Evolutionary conservation across 2,113 vertebrate genomes (phyloP), one percentile per base, ranked within the genome.

Genomic region (Pao palembangensis): DNA sequence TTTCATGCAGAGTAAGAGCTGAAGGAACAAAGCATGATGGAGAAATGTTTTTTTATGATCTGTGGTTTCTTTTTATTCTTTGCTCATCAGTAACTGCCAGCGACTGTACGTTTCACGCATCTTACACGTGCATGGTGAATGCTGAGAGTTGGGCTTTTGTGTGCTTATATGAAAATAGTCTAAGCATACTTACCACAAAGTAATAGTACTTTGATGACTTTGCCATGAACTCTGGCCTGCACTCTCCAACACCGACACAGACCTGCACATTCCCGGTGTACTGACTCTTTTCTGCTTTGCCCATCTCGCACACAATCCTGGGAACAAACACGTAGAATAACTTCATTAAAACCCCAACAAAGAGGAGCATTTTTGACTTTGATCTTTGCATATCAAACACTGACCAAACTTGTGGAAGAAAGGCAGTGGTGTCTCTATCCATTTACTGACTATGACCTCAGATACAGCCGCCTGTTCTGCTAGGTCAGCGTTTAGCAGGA

Each of bases 221-320:
- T 71, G 96, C 96, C 93, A 92, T 94, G 84, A 97, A 99, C 64
- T 98, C 93, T 0, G 92, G 90, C 58, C 85, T 91, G 81, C 97
- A 99, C 58, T 95, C 93, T 0, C 93, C 90, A 54, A 95, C 92
- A 0, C 94, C 91, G 52, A 99, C 94, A 0, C 97, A 99, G 81
- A 99, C 94, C 78, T 99, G 93, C 75, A 98, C 93, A 0, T 95
- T 94, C 58, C 95, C 94, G 0, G 94, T 94, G 0, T 93, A 95
- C 79, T 99, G 97, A 82, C 94, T 98, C 71, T 89, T 93, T 71
- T 96, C 94, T 23, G 97, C 96, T 60, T 93, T 94, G 1, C 94
- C 96, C 94, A 99, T 99, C 89, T 99, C 95, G 73, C 97, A 99
- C 52, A 98, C 95, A 3, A 99, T 99, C 92, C 97, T 99, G 81